These are phyloP conservation scores for Zingel zingel DNA, from an alignment of 2,113 vertebrate genomes.

Conservation along the genomic window DNA sequence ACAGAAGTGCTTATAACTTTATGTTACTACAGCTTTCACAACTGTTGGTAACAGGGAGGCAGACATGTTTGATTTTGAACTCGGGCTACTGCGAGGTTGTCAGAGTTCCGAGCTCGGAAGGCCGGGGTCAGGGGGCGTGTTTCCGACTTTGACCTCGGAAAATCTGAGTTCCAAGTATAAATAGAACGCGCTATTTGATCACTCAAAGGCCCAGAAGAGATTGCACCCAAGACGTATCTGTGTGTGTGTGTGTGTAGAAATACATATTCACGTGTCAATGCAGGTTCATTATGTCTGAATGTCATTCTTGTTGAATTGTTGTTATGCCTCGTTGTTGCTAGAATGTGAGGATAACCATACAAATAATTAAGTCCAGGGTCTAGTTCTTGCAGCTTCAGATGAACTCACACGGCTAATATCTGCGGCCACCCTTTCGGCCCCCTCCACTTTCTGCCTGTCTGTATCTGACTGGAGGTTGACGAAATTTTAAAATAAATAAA, in stretches of 20 bases:
- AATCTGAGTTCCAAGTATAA: no score
- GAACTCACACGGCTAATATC: background rate
- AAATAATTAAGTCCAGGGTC: background rate
- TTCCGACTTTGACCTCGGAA: no score
- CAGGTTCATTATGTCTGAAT: conserved; percentile 19
- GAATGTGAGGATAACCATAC: background rate
- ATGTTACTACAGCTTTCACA: no score
- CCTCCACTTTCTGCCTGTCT: background rate
- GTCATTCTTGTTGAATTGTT: conserved; percentile 21
- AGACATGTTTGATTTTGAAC: no score
- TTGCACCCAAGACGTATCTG: conserved; percentile 48
- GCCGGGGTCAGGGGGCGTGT: no score
- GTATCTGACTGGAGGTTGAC: background rate
- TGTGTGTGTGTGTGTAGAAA: conserved; percentile 4
- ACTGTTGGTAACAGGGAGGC: no score
- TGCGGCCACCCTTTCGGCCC: background rate
- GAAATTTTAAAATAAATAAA: background rate
- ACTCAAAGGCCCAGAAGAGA: conserved; percentile 52
- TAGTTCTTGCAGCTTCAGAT: background rate
- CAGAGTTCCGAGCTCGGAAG: no score
- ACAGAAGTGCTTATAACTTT: no score
- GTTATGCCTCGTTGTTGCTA: background rate
- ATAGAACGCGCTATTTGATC: background rate
- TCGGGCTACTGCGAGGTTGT: no score
- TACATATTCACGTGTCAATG: conserved; percentile 11